phyloP scores from a whole-genome alignment of 2,888 invertebrate genomes.

The Ectropis crepuscularia region DNA sequence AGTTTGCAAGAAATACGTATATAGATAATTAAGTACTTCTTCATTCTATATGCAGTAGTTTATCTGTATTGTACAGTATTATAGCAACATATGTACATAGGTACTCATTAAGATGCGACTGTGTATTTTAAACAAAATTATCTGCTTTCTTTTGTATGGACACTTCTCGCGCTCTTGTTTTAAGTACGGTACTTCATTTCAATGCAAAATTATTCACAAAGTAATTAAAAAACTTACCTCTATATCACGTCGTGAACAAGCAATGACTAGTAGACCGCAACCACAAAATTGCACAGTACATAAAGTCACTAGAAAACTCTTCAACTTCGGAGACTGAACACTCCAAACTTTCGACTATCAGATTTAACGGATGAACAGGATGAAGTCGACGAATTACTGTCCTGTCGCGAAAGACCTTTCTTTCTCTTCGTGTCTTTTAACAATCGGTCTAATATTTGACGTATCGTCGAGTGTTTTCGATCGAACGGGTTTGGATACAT shows the following conservation, averaged over 20 bases:
- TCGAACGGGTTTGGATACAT: slow-evolving; percentile 90
- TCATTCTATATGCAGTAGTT: too few species aligned
- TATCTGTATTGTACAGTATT: too few species aligned
- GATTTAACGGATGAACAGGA: slow-evolving; percentile 46
- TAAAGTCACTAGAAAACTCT: slow-evolving; percentile 42
- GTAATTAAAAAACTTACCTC: slow-evolving; percentile 18
- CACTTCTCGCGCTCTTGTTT: too few species aligned
- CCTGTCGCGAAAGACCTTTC: slow-evolving; percentile 62
- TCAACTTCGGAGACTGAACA: slow-evolving; percentile 49
- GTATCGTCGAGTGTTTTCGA: slow-evolving; percentile 88
- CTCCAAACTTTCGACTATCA: slow-evolving; percentile 45
- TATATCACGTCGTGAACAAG: slow-evolving; percentile 39
- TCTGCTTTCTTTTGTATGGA: too few species aligned
- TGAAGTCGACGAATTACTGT: slow-evolving; percentile 57
- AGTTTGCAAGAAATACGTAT: too few species aligned
- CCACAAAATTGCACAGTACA: slow-evolving; percentile 44
- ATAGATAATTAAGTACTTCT: too few species aligned
- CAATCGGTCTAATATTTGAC: slow-evolving; percentile 86
- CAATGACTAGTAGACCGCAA: slow-evolving; percentile 52
- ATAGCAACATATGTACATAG: too few species aligned
- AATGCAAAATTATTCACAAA: background rate
- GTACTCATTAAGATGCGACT: too few species aligned
- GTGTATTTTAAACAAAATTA: too few species aligned
- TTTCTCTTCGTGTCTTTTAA: slow-evolving; percentile 67
- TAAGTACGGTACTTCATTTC: background rate